Evolutionary conservation across 2,113 vertebrate species (phyloP).

Genomic region (Dermatemys mawii): DNA sequence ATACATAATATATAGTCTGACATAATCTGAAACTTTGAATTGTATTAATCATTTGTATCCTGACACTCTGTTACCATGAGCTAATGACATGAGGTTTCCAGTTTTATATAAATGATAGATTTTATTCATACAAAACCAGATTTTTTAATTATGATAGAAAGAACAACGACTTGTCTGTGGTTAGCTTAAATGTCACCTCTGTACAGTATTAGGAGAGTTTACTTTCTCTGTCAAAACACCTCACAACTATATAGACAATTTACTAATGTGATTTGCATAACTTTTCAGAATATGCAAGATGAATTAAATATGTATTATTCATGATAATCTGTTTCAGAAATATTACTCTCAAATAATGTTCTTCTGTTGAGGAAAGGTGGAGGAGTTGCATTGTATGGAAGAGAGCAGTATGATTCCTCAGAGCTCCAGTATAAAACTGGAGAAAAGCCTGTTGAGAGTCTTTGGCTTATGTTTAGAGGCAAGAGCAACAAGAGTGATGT

Average conservation of each 20-base stretch:
- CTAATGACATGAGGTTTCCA: background rate
- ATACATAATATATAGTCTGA: background rate
- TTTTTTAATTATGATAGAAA: constrained; percentile 27
- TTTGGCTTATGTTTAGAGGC: too few species aligned
- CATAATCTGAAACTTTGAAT: background rate
- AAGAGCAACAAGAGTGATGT: too few species aligned
- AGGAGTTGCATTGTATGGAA: too few species aligned
- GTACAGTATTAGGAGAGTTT: constrained; percentile 51
- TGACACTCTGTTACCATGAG: background rate
- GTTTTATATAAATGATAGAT: background rate
- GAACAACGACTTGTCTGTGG: constrained; percentile 25
- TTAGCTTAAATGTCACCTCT: constrained; percentile 36
- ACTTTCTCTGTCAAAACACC: constrained; percentile 71
- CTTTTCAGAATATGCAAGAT: constrained; percentile 68
- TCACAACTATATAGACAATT: constrained; percentile 64
- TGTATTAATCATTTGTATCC: background rate
- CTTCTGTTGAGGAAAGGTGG: constrained; percentile 54
- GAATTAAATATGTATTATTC: constrained; percentile 73
- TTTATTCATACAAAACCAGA: constrained; percentile 35
- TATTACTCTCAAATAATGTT: constrained; percentile 46
- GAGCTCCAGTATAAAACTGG: too few species aligned
- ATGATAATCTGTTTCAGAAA: constrained; percentile 58
- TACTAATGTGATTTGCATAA: constrained; percentile 70
- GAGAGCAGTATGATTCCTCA: too few species aligned
- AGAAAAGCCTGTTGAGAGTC: too few species aligned